Evolutionary conservation across 2,888 invertebrate genomes (phyloP).

Genomic region (Tenodera sinensis): DNA sequence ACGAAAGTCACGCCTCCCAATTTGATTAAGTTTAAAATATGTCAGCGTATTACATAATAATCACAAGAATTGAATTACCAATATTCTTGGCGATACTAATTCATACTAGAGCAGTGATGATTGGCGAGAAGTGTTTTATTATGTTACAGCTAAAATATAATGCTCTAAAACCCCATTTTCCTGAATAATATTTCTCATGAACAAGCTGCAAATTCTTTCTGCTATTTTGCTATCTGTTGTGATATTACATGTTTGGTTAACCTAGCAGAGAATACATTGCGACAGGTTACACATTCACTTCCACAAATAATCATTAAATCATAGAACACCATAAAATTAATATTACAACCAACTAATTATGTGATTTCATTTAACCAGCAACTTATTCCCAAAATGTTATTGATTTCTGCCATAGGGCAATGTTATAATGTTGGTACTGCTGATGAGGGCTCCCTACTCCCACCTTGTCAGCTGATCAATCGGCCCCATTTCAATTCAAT

Average conservation of each 20-base stretch:
- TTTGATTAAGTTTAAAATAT: not conserved
- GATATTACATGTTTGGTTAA: too few species aligned
- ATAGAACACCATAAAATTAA: not conserved
- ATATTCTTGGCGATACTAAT: not conserved
- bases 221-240: not conserved
- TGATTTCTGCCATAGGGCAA: not conserved
- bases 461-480: too few species aligned
- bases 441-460: too few species aligned
- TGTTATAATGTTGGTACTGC: not conserved
- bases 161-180: not conserved
- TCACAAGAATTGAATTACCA: not conserved
- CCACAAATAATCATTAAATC: not conserved
- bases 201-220: not conserved
- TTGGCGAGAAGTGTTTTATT: not conserved
- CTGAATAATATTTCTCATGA: not conserved
- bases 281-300: not conserved
- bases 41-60: not conserved
- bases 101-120: not conserved
- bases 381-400: not conserved
- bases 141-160: not conserved
- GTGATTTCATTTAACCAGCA: not conserved
- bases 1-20: not conserved
- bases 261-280: not conserved
- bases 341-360: not conserved
- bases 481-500: too few species aligned